Percentiles rank a stretch among this genome's conserved stretches.
Conservation (phyloP, 2,797 vertebrate species). For the Ctenosaura bakeri region DNA sequence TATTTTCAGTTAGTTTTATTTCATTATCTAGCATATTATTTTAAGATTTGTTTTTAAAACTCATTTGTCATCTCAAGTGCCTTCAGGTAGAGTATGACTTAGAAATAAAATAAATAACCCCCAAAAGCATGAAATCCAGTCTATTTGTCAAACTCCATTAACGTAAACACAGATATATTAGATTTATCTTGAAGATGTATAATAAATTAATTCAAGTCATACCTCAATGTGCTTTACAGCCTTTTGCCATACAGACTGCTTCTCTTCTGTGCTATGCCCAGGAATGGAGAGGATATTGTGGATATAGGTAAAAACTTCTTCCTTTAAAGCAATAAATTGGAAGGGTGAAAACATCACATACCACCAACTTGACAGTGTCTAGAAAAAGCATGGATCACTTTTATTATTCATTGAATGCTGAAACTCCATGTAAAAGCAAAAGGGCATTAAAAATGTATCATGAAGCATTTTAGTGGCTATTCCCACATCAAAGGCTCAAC, state of each 20-base stretch:
- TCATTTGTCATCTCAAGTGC: neutral
- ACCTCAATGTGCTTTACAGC: conserved; percentile 90
- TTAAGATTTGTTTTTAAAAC: neutral
- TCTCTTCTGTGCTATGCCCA: conserved; percentile 90
- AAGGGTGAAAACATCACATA: neutral
- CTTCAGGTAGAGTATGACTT: neutral
- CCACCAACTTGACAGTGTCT: neutral
- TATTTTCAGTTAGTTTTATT: neutral
- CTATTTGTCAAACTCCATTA: conserved; percentile 10
- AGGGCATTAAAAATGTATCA: neutral
- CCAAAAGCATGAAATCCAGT: neutral
- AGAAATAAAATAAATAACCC: neutral
- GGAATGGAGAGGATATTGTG: conserved; percentile 96
- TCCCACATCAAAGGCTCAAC: neutral
- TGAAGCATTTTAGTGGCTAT: neutral
- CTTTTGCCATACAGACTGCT: conserved; percentile 88
- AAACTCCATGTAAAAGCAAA: neutral
- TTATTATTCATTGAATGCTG: conserved; percentile 2
- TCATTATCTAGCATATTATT: neutral
- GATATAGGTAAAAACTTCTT: conserved; percentile 93
- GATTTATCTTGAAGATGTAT: neutral
- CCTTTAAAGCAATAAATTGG: conserved; percentile 79
- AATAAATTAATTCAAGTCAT: neutral
- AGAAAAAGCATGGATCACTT: neutral
- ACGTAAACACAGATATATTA: neutral